Conservation (phyloP, 2,888 invertebrate species). For the Mesoligia furuncula region DNA sequence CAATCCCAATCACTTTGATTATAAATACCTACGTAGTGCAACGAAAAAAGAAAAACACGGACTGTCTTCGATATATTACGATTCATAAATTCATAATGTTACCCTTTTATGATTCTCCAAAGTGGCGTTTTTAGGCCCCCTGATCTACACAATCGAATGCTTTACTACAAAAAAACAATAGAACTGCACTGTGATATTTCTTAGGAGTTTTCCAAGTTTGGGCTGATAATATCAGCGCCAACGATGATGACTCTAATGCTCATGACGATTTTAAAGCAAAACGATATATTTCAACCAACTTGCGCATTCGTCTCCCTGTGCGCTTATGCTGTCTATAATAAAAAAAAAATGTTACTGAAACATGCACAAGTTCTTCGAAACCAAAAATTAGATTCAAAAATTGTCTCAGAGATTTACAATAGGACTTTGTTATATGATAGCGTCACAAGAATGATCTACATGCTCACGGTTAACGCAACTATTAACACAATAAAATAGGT, state of each 20-base stretch:
- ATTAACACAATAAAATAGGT: conserved; percentile 46
- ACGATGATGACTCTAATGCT: background rate
- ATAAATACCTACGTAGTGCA: no score
- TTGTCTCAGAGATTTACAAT: conserved; percentile 38
- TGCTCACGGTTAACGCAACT: conserved; percentile 49
- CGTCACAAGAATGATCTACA: conserved; percentile 44
- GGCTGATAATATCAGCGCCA: background rate
- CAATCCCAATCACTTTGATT: no score
- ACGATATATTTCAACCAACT: background rate
- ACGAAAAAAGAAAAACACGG: no score
- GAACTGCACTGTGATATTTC: background rate
- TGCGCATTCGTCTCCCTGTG: background rate
- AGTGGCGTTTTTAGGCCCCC: no score
- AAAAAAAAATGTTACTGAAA: conserved; percentile 4
- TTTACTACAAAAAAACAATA: background rate
- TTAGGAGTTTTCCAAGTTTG: background rate
- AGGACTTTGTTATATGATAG: conserved; percentile 42
- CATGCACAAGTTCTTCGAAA: conserved; percentile 15
- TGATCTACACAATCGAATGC: conserved; percentile 1
- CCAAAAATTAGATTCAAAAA: conserved; percentile 5
- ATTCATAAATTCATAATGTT: no score
- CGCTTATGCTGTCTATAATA: background rate
- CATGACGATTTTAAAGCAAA: background rate
- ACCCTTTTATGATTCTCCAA: no score
- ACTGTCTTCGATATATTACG: no score